phyloP scores from a whole-genome alignment of 1,140 invertebrate species.

The Propsilocerus akamusi region DNA sequence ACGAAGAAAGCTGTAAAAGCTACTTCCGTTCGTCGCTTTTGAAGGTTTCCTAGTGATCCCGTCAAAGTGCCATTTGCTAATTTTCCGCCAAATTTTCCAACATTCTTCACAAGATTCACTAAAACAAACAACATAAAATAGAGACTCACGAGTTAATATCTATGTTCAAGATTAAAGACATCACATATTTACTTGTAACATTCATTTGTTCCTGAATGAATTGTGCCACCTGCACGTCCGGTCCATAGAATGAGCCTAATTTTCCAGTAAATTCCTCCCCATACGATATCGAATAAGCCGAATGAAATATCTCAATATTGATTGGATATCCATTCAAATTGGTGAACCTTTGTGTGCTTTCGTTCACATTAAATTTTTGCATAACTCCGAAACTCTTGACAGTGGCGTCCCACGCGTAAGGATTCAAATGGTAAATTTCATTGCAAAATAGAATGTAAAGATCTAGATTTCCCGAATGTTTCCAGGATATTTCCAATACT shows the following conservation, averaged over 20 bases:
- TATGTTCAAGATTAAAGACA: no score
- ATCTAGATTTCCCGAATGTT: background rate
- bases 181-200: constrained; percentile 13
- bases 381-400: background rate
- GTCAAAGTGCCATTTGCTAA: constrained; percentile 16
- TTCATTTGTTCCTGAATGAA: constrained; percentile 14
- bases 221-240: constrained; percentile 15
- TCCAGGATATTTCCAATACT: background rate
- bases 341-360: constrained; percentile 8
- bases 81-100: constrained; percentile 10
- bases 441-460: background rate
- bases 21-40: constrained; percentile 18
- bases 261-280: constrained; percentile 8
- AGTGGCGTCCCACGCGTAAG: background rate
- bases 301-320: constrained; percentile 16
- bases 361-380: no score
- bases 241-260: constrained; percentile 10
- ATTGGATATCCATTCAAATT: constrained; percentile 17
- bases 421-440: background rate
- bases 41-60: constrained; percentile 20
- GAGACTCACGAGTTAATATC: no score
- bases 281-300: constrained; percentile 14
- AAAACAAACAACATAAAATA: no score
- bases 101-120: background rate
- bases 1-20: constrained; percentile 25